Percentiles rank a stretch among this genome's conserved stretches.
phyloP scores from a whole-genome alignment of 2,113 vertebrate genomes.

The Hystrix brachyura region DNA sequence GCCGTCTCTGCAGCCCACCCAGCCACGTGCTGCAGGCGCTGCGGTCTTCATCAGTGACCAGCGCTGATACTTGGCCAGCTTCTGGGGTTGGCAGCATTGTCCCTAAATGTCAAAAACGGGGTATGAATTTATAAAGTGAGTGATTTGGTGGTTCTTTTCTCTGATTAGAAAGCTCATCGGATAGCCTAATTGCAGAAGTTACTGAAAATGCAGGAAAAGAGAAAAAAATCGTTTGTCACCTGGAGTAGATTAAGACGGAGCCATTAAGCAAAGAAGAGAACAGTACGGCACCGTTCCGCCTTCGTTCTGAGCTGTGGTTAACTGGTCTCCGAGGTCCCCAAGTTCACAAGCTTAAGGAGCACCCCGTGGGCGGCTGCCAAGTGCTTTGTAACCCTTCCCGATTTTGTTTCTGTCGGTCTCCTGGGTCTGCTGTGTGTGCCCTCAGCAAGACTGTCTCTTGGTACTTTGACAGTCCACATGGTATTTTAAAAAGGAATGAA shows the following conservation, averaged over 20 bases:
- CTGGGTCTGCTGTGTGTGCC: not conserved
- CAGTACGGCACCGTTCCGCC: not conserved
- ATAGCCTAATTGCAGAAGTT: constrained; percentile 8
- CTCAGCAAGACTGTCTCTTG: not conserved
- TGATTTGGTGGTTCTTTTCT: constrained; percentile 39
- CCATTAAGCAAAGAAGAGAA: not conserved
- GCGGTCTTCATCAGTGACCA: not conserved
- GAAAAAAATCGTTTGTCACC: not conserved
- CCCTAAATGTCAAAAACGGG: not conserved
- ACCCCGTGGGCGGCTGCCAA: not conserved
- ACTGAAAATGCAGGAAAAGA: constrained; percentile 16
- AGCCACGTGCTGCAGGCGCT: not conserved
- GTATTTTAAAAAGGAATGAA: constrained; percentile 35
- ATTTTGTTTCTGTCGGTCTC: not conserved
- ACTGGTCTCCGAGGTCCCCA: not conserved
- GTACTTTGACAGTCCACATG: not conserved
- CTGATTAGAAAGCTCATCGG: constrained; percentile 5
- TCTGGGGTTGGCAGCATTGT: not conserved
- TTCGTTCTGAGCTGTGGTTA: not conserved
- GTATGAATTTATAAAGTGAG: not conserved
- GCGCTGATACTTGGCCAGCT: not conserved
- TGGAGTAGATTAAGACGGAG: not conserved
- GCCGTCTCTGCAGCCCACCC: not conserved
- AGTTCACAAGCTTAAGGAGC: not conserved
- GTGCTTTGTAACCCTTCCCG: not conserved